Base-by-base conservation (phyloP, 1,140 invertebrate species). In the Rhyzopertha dominica region DNA sequence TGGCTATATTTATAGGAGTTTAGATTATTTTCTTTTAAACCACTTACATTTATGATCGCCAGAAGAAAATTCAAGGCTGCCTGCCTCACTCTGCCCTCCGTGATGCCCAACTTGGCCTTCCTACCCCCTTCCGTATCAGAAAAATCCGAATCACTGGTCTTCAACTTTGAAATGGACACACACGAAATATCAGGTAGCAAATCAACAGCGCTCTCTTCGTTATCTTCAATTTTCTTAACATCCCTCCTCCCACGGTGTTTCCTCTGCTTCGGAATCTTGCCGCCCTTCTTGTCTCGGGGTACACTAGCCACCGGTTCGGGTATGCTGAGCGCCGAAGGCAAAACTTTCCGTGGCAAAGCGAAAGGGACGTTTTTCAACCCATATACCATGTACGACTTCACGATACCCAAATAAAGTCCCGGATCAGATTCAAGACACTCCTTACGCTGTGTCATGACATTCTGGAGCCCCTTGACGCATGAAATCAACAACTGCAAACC, bases 121-220 rank as follows among this genome's bases (percentile, higher is more conserved):
- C 53, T 59, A 10, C 53, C 60, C 18, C 36, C 49, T 52, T 78
- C 70, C 9, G 64, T 65, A 52, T 72, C 75, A 2, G 71, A 76
- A 47, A 66, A 70, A 55, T 77, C 76, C 0, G 71, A 78, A 58
- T 72, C 76, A 60, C 72, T 79, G 9, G 65, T 75, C 52, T 60
- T 54, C 16, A 53, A n/a, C 14, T 12, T 36, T 14, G 25, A 16
- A 20, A n/a, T 17, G 1, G 28, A 4, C 12, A 10, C 19, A 29
- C 31, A n/a, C n/a, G n/a, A n/a, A n/a, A n/a, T n/a, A n/a, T n/a
- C n/a, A n/a, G n/a, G n/a, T n/a, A n/a, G n/a, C n/a, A n/a, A n/a
- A n/a, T n/a, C n/a, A n/a, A n/a, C n/a, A n/a, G n/a, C n/a, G n/a
- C n/a, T n/a, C n/a, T n/a, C n/a, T n/a, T n/a, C n/a, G n/a, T n/a